Conservation (phyloP, 2,797 vertebrate species). For the Heliangelus exortis region DNA sequence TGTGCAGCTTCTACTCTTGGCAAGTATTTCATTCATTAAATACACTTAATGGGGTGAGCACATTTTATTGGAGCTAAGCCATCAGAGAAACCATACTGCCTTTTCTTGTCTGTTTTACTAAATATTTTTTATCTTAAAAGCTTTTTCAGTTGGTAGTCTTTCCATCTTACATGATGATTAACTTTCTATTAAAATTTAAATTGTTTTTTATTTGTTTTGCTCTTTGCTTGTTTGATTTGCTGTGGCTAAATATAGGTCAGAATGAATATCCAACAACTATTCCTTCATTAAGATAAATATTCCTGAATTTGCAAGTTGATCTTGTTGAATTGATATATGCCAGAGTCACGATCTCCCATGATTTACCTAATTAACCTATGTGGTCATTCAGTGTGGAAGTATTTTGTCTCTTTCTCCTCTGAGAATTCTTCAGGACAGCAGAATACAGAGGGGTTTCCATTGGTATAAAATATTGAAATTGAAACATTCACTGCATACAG, state of each 20-base stretch:
- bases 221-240: background rate
- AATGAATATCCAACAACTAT: background rate
- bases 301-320: background rate
- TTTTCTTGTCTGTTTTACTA: background rate
- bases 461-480: background rate
- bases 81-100: background rate
- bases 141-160: background rate
- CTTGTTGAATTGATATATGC: fast-evolving
- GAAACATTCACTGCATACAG: fast-evolving
- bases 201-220: background rate
- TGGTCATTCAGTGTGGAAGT: fast-evolving
- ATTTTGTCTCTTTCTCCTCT: background rate
- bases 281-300: background rate
- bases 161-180: background rate
- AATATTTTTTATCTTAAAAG: background rate
- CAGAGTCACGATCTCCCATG: background rate
- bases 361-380: background rate
- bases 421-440: background rate
- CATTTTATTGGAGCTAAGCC: background rate
- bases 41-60: background rate
- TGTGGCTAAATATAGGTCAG: background rate
- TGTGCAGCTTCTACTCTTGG: background rate
- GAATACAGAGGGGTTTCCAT: background rate
- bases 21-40: background rate
- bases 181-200: background rate